Percentiles rank a stretch among this genome's conserved stretches.
Conservation (phyloP, 1,140 invertebrate genomes). For the Lasaia peninsularis region DNA sequence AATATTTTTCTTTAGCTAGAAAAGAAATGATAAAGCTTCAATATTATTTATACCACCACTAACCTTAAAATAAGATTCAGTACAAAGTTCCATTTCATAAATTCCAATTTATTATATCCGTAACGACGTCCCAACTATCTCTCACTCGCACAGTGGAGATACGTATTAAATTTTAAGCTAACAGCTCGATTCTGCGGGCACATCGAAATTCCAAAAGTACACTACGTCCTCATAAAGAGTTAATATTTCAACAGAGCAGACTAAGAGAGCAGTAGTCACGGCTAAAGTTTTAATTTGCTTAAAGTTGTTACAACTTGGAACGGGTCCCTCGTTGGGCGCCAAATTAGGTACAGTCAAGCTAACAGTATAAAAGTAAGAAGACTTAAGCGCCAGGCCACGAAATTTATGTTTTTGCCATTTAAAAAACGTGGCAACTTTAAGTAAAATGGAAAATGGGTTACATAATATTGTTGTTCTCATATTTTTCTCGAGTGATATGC, state of each 20-base stretch:
- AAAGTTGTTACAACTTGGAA: slow-evolving; percentile 73
- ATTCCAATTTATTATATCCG: slow-evolving; percentile 23
- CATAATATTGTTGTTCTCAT: too few species aligned
- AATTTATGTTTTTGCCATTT: not conserved
- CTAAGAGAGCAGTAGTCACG: slow-evolving; percentile 67
- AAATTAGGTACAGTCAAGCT: slow-evolving; percentile 66
- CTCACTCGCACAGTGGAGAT: slow-evolving; percentile 38
- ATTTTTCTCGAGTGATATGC: too few species aligned
- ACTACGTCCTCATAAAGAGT: slow-evolving; percentile 70
- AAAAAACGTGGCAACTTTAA: not conserved
- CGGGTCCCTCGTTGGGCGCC: slow-evolving; percentile 65
- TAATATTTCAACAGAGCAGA: slow-evolving; percentile 70
- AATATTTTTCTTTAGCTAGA: not conserved
- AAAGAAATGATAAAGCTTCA: not conserved
- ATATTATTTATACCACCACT: slow-evolving; percentile 10
- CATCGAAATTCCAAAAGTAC: slow-evolving; percentile 57
- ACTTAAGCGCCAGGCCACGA: slow-evolving; percentile 9
- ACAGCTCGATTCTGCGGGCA: slow-evolving; percentile 53
- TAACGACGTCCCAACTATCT: slow-evolving; percentile 30
- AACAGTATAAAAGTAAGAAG: slow-evolving; percentile 46
- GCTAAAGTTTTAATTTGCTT: slow-evolving; percentile 74
- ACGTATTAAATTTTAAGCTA: slow-evolving; percentile 65
- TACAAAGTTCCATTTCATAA: slow-evolving; percentile 20
- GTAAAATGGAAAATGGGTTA: too few species aligned
- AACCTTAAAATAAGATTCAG: slow-evolving; percentile 19